Percentiles rank a stretch among this genome's conserved stretches.
Conservation (phyloP, 1,140 invertebrate species). For the Aphis gossypii region DNA sequence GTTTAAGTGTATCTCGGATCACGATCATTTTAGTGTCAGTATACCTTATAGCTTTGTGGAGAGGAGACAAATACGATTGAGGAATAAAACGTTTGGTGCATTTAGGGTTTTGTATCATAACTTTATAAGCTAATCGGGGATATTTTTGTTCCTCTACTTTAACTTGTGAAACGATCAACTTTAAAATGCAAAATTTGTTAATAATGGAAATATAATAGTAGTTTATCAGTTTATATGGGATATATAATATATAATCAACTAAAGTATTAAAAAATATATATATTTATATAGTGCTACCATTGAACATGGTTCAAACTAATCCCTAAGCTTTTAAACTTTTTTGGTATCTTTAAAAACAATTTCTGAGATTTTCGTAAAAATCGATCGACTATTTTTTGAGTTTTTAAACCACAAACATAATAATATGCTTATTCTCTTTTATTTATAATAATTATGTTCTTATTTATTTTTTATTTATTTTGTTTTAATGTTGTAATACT, state of each 20-base stretch:
- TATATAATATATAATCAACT: neutral
- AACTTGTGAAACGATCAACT: neutral
- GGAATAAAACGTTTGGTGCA: neutral
- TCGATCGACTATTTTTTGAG: neutral
- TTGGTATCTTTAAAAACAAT: neutral
- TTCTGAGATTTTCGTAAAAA: neutral
- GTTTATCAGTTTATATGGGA: neutral
- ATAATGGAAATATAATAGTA: neutral
- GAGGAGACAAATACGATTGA: neutral
- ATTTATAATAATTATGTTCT: too few relatives aligned
- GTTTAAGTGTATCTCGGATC: neutral
- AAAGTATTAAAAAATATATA: neutral
- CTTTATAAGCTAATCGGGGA: neutral
- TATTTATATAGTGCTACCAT: neutral
- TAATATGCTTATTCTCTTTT: too few relatives aligned
- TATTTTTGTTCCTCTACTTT: neutral
- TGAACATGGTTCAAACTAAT: neutral
- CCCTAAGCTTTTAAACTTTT: neutral
- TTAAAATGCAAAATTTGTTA: neutral
- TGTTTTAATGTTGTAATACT: neutral
- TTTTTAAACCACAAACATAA: neutral
- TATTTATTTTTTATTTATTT: too few relatives aligned
- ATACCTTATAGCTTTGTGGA: neutral
- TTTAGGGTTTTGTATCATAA: neutral
- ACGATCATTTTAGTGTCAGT: neutral